Base-by-base conservation (phyloP, 92 coral and sea anemone genomes). In the Hydrozoanthus gracilis region DNA sequence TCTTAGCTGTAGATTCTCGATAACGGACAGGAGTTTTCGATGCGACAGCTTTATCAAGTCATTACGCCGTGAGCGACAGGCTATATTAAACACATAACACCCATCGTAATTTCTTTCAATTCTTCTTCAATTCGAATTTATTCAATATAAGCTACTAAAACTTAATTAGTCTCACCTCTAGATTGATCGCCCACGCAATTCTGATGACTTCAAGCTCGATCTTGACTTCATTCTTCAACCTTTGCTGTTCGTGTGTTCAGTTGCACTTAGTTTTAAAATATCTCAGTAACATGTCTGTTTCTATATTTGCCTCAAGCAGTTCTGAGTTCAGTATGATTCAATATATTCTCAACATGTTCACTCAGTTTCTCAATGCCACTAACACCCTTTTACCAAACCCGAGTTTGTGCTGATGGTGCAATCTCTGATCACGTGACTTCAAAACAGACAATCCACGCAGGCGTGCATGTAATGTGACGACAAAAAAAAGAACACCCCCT, bases 191-290 rank as follows among this genome's bases (percentile, higher is more conserved):
- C 39, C 39, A 27, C 39, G 39, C 39, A 27, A 27, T 27, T 27
- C 1, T 27, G 39, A 27, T 27, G 39, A 27, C 12, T 58, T 58
- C 65, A 58, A 58, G 65, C 65, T 55, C 61, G 61, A 55, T 58
- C 65, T 58, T 58, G 65, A 58, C 65, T 58, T 58, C 65, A 58
- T 58, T 58, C 65, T 58, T 58, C 65, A 58, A 58, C 65, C 65
- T 58, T 27, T 27, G 39, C 39, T 27, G 39, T 27, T 27, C 39
- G 39, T 2, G 39, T 27, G 39, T 27, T 27, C 39, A 27, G 39
- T 27, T 27, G 39, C 39, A 27, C 39, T 27, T 27, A 27, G 39
- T 27, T 27, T 27, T 27, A 27, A 27, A 27, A 27, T 27, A 27
- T 27, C 39, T 27, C 39, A 27, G 39, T 27, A 27, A 27, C 39